Conservation (phyloP, 2,113 vertebrate genomes). For the Sander vitreus region DNA sequence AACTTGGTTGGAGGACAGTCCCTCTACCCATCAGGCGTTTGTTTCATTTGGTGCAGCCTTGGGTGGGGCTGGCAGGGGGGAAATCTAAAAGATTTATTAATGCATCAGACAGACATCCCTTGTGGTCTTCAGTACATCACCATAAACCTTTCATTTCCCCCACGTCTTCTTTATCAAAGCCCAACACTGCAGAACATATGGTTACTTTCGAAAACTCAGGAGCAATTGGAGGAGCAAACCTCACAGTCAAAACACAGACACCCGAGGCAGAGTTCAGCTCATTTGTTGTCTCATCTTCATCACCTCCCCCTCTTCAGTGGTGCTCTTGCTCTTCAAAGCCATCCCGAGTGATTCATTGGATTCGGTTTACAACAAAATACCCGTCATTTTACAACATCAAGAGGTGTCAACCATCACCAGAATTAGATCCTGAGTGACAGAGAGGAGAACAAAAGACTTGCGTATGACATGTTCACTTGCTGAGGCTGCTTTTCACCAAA, state of each 20-base stretch:
- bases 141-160: slow-evolving; percentile 17
- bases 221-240: slow-evolving; percentile 34
- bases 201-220: slow-evolving; percentile 20
- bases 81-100: slow-evolving; percentile 32
- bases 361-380: slow-evolving; percentile 38
- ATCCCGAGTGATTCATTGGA: slow-evolving; percentile 25
- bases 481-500: slow-evolving; percentile 25
- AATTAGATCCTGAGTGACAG: slow-evolving; percentile 51
- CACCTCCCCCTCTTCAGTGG: neutral
- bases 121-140: neutral
- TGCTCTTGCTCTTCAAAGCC: slow-evolving; percentile 36
- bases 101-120: slow-evolving; percentile 19
- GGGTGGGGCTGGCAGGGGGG: neutral
- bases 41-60: slow-evolving; percentile 26
- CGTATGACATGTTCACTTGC: slow-evolving; percentile 42
- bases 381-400: slow-evolving; percentile 53
- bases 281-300: slow-evolving; percentile 34
- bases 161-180: slow-evolving; percentile 6
- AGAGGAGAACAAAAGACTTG: slow-evolving; percentile 38
- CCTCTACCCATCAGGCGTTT: neutral
- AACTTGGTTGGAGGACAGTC: neutral
- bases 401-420: slow-evolving; percentile 41
- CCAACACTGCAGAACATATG: neutral
- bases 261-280: slow-evolving; percentile 24
- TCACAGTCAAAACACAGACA: slow-evolving; percentile 10